Evolutionary conservation across 2,113 vertebrate genomes (phyloP), one percentile per base, ranked within the genome.

Genomic region (Apteryx mantelli): DNA sequence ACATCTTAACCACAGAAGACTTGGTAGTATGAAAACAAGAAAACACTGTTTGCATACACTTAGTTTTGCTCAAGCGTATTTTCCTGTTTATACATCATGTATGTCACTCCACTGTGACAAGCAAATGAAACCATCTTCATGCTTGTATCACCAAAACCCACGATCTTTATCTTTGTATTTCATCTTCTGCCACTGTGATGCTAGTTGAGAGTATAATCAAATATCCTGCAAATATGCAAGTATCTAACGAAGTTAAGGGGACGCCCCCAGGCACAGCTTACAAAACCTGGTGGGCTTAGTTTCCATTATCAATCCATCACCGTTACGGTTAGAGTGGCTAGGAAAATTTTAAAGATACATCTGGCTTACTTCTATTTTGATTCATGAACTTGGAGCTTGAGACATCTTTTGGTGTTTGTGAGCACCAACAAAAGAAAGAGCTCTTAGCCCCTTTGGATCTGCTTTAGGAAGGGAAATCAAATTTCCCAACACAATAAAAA

Each of bases 201-300:
- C 30, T 10, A n/a, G 3, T 8, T 3, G 38, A 40, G 28, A 2
- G 48, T 4, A 58, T 5, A 52, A 26, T 13, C 16, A 32, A 36
- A 24, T 10, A 5, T 1, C 63, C 40, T 52, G 50, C 1, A 50
- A 53, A 24, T 10, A 13, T 0, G 15, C 17, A 36, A 5, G 10
- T 65, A 5, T 0, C 42, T 9, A 1, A 44, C 0, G 20, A 28
- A 46, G 28, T 7, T 16, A 28, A 38, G 19, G 38, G n/a, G 22
- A 38, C 42, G 40, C 26, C 75, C 13, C 36, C 14, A 14, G 32
- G 13, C 24, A 56, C 46, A 14, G 14, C 38, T 82, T 5, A 2
- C 11, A 17, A 65, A 5, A 36, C 17, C 10, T 53, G 10, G 14
- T 53, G 16, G 25, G 24, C n/a, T 28, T 53, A 38, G 28, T 73